Percentiles rank a stretch among this genome's conserved stretches.
phyloP scores from a whole-genome alignment of 2,888 invertebrate genomes.

The Homarus gammarus region DNA sequence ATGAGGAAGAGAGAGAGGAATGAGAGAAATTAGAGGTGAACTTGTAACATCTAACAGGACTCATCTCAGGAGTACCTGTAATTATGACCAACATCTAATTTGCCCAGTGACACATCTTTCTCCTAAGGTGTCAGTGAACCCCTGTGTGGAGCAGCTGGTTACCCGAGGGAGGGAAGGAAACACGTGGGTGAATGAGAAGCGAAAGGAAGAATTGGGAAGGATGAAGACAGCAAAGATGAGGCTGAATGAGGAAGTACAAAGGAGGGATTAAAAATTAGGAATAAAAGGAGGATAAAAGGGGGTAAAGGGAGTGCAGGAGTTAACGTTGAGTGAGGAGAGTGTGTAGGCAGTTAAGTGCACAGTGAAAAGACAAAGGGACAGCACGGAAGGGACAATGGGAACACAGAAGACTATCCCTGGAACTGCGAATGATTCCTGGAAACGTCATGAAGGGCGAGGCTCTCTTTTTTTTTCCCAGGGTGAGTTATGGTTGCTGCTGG shows the following conservation, averaged over 20 bases:
- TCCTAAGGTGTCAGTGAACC: too few species aligned
- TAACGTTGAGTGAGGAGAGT: too few species aligned
- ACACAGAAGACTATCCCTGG: neutral
- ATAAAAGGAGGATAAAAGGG: neutral
- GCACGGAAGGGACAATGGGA: neutral
- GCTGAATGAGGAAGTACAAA: neutral
- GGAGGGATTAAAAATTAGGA: neutral
- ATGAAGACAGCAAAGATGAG: neutral
- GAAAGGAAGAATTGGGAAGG: neutral
- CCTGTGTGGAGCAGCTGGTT: too few species aligned
- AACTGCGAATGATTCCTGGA: conserved; percentile 21
- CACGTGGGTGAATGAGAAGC: too few species aligned
- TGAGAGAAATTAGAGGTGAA: too few species aligned
- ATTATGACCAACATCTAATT: too few species aligned
- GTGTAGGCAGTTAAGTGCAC: too few species aligned
- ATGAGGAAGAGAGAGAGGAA: neutral
- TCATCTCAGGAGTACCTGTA: too few species aligned
- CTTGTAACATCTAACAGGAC: too few species aligned
- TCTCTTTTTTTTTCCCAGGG: neutral
- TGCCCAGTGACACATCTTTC: too few species aligned
- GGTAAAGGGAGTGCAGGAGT: neutral
- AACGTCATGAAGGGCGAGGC: neutral
- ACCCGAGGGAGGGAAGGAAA: too few species aligned
- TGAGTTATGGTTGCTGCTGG: conserved; percentile 17
- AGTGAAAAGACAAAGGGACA: neutral